Base-by-base conservation (phyloP, 2,797 vertebrate genomes). In the Oryzias dopingdopingensis region DNA sequence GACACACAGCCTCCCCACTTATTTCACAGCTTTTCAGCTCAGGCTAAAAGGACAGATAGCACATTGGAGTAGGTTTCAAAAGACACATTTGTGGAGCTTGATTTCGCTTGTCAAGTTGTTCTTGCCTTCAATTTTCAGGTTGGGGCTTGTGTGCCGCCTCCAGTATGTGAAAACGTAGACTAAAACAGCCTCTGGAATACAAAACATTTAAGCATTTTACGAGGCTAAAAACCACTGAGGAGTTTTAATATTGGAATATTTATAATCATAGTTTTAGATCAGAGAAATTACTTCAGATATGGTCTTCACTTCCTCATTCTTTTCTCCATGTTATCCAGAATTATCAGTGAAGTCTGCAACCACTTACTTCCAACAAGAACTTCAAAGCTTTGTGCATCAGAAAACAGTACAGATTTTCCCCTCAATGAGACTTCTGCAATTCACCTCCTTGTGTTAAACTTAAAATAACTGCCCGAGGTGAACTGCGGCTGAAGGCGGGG, bases 341-440 rank as follows among this genome's bases (percentile, higher is more conserved):
- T 59, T 26, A 52, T 54, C 62, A 62, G 17, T 61, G 64, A 62
- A 24, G 17, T 76, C 61, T 72, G 56, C 57, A 66, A 47, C 26
- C 41, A 60, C 45, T 37, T 49, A 61, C 52, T 77, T 73, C 60
- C 70, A 58, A 47, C 20, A 32, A 68, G 68, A 74, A 62, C 67
- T 55, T 60, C 68, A 42, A 61, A 41, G 42, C 20, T 37, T 18
- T 17, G 22, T 7, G 47, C 46, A 22, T 51, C 45, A 18, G 8
- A 42, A 42, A 49, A 61, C 1, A 12, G 52, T 65, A 50, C 55
- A 16, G 4, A 32, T 48, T 56, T 17, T 50, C 14, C 5, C 5
- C 43, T 64, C 66, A 20, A 16, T 5, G 16, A 16, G 24, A 23
- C 42, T 4, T 52, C 42, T 17, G 17, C 49, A 29, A 10, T 37